Percentiles rank a stretch among this genome's conserved stretches.
Evolutionary conservation across 2,797 vertebrate species (phyloP).

Genomic region (Pseudotriccus pelzelni): DNA sequence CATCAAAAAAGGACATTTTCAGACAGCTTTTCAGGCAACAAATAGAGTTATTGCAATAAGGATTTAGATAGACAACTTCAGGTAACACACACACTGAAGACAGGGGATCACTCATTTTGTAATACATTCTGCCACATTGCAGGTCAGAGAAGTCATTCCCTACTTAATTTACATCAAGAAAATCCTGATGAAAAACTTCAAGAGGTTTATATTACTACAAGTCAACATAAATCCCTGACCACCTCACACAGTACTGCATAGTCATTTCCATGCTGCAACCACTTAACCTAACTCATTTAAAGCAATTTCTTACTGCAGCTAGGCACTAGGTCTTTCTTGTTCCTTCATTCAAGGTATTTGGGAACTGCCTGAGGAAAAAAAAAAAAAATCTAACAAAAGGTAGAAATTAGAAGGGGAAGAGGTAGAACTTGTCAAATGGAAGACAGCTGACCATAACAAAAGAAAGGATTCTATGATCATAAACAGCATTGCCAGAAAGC

Average conservation of each 20-base stretch:
- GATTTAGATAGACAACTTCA: neutral
- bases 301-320: neutral
- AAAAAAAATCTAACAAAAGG: neutral
- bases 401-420: neutral
- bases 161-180: neutral
- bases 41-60: neutral
- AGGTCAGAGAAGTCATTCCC: neutral
- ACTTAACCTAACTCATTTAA: neutral
- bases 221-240: neutral
- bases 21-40: neutral
- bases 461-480: neutral
- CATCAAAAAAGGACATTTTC: neutral
- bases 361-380: neutral
- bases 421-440: neutral
- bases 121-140: neutral
- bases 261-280: neutral
- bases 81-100: neutral
- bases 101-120: neutral
- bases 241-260: neutral
- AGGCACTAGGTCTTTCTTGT: neutral
- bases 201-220: neutral
- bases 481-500: neutral
- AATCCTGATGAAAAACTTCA: neutral
- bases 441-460: neutral
- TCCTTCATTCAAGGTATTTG: neutral